Evolutionary conservation across 2,113 vertebrate species (phyloP).

Genomic region (Cathartes aura): DNA sequence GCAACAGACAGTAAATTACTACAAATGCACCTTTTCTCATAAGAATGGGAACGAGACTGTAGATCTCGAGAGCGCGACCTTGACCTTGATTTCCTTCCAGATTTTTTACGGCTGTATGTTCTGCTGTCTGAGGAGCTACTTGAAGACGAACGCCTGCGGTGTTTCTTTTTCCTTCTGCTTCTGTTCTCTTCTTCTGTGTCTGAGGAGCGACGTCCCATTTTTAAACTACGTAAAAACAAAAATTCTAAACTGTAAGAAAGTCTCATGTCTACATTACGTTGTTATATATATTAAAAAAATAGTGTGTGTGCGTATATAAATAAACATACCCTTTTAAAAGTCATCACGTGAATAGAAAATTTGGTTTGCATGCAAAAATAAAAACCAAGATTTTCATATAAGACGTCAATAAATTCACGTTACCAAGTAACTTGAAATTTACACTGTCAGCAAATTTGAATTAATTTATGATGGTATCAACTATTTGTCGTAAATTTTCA

Average conservation of each 20-base stretch:
- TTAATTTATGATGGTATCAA: background rate
- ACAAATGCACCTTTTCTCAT: slow-evolving; percentile 78
- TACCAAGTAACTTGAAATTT: background rate
- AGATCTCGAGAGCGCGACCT: slow-evolving; percentile 80
- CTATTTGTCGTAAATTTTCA: background rate
- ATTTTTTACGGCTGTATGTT: slow-evolving; percentile 81
- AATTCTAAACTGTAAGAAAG: background rate
- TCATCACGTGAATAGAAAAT: background rate
- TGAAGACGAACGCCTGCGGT: slow-evolving; percentile 86
- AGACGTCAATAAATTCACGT: background rate
- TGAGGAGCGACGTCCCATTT: slow-evolving; percentile 91
- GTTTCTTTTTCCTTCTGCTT: slow-evolving; percentile 88
- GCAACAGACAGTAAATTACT: background rate
- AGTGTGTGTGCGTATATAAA: background rate
- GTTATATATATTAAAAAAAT: background rate
- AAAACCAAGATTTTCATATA: background rate
- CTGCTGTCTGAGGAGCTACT: slow-evolving; percentile 90
- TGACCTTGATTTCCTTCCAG: slow-evolving; percentile 85
- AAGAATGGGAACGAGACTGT: slow-evolving; percentile 80
- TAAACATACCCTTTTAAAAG: background rate
- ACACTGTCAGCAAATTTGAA: background rate
- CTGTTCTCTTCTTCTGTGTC: slow-evolving; percentile 90
- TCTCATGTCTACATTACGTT: background rate
- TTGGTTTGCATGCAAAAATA: background rate
- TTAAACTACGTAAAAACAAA: background rate